Evolutionary conservation across 2,888 invertebrate species (phyloP), one percentile per base, ranked within the genome.

Genomic region (Oscheius onirici): DNA sequence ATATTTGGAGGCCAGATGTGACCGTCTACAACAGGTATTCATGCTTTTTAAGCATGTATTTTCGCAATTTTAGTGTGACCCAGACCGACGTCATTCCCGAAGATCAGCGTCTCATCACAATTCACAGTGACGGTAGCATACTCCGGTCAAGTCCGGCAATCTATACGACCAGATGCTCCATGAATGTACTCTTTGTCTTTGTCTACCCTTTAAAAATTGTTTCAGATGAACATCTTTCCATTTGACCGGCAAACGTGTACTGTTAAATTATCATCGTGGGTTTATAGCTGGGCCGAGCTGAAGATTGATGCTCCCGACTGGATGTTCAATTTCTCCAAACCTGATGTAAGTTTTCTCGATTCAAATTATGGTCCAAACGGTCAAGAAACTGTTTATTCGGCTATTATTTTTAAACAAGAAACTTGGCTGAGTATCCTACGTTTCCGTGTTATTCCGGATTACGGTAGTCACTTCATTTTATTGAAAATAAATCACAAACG

Each of bases 131-230:
- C 26, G 69, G 69, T 8, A 5, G 1, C n/a, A 17, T 69, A 1
- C 15, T 40, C n/a, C 22, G 20, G 17, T 58, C 58, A 8, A 69
- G 43, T 44, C 71, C 71, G 8, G 20, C 67, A 17, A 57, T 71
- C 15, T 71, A 67, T 57, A 67, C 71, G 17, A 67, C 71, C 5
- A 66, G 71, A 49, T 71, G 71, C 41, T 17, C 13, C 13, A 57
- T 71, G 51, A 49, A 66, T 20, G 71, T 71, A 49, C n/a, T 13
- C 17, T n/a, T 11, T 6, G 17, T 10, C 41, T 43, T 6, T 11
- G 10, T n/a, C 11, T 5, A 40, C n/a, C n/a, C n/a, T n/a, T n/a
- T n/a, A 58, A 13, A 13, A 41, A 2, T 3, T 40, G 13, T 8
- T 67, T 71, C 41, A 71, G 71, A 41, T 71, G 24, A 44, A 52